A percentile compares a stretch with the other conserved stretches of the same genome.
These are phyloP conservation scores for Gisinianus flammeolus DNA, from an alignment of 2,888 invertebrate genomes.

Conservation along the genomic window DNA sequence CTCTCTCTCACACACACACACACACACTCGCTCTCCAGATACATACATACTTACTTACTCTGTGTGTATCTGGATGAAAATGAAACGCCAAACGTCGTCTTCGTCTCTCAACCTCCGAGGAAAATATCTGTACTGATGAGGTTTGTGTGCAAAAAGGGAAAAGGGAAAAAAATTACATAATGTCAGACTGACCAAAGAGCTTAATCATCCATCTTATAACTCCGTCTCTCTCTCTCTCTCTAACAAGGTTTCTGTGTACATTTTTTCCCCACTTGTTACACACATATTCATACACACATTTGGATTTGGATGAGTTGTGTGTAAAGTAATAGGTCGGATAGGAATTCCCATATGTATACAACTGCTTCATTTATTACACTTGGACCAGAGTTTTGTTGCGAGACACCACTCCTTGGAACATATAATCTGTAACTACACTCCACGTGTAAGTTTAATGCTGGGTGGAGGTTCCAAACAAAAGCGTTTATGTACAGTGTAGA, in stretches of 20 bases:
- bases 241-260: neutral
- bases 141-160: slow-evolving; percentile 35
- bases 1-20: no score
- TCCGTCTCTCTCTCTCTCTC: slow-evolving; percentile 8
- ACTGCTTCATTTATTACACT: neutral
- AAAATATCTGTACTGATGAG: no score
- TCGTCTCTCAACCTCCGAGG: neutral
- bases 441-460: slow-evolving; percentile 28
- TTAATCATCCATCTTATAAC: slow-evolving; percentile 38
- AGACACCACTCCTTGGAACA: neutral
- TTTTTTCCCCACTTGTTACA: slow-evolving; percentile 29
- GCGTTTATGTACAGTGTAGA: slow-evolving; percentile 1
- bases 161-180: slow-evolving; percentile 30
- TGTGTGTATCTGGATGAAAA: no score
- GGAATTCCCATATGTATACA: neutral
- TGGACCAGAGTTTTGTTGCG: no score
- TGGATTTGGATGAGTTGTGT: neutral
- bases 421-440: neutral
- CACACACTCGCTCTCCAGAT: no score
- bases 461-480: slow-evolving; percentile 31
- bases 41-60: no score
- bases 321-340: neutral
- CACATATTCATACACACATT: slow-evolving; percentile 1
- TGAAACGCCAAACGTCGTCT: neutral
- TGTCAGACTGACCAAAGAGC: slow-evolving; percentile 26